Percentiles rank a stretch among this genome's conserved stretches.
Evolutionary conservation across 2,113 vertebrate genomes (phyloP).

Genomic region (Cottus gobio): DNA sequence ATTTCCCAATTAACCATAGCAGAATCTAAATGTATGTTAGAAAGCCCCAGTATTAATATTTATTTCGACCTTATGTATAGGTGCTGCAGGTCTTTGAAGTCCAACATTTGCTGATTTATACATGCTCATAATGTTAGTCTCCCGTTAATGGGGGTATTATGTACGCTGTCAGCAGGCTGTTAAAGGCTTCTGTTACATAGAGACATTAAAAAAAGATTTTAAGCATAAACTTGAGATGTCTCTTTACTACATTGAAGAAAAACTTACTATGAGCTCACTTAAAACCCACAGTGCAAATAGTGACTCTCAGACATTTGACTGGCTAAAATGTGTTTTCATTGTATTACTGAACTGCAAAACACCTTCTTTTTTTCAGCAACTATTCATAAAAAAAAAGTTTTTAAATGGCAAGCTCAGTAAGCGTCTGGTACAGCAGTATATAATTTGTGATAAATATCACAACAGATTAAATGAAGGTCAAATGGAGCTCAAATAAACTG

Average conservation of each 20-base stretch:
- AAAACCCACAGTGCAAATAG: not conserved
- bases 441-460: not conserved
- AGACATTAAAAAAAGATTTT: not conserved
- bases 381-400: not conserved
- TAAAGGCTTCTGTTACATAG: not conserved
- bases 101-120: not conserved
- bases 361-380: not conserved
- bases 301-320: not conserved
- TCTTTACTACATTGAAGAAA: not conserved
- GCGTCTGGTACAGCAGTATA: not conserved
- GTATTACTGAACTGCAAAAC: not conserved
- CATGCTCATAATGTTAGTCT: not conserved
- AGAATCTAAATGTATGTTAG: constrained; percentile 1
- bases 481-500: not conserved
- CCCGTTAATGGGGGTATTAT: not conserved
- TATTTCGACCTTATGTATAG: not conserved
- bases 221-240: not conserved
- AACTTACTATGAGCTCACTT: not conserved
- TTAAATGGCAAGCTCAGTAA: not conserved
- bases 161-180: not conserved
- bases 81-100: not conserved
- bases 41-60: not conserved
- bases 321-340: not conserved
- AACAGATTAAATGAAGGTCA: not conserved
- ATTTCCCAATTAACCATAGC: constrained; percentile 27